Conservation (phyloP, 2,888 invertebrate genomes). For the Pachycephus smyrnensis region DNA sequence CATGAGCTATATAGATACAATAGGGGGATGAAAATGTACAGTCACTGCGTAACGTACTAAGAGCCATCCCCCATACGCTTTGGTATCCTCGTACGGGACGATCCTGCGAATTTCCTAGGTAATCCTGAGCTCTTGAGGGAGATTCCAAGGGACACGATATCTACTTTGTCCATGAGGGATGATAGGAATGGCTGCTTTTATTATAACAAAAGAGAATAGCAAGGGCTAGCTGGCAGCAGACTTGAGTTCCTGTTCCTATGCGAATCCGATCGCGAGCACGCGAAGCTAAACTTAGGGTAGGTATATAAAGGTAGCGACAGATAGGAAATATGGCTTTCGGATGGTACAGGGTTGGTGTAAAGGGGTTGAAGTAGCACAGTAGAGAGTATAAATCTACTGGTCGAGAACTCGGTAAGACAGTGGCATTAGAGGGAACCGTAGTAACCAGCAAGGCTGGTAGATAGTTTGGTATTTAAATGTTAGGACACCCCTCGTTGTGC, state of each 20-base stretch:
- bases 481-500: conserved; percentile 39
- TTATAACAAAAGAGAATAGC: background rate
- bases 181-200: background rate
- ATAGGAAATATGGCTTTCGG: conserved; percentile 59
- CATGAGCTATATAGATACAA: background rate
- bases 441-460: conserved; percentile 41
- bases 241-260: background rate
- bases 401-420: conserved; percentile 39
- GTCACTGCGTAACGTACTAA: background rate
- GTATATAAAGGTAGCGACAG: conserved; percentile 32
- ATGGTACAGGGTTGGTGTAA: conserved; percentile 19
- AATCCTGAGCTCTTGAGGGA: background rate
- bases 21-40: background rate
- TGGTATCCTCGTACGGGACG: background rate
- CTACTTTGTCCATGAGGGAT: background rate
- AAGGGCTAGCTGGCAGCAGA: background rate
- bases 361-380: conserved; percentile 16
- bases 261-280: conserved; percentile 1
- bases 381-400: conserved; percentile 52
- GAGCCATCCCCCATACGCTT: background rate
- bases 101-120: background rate
- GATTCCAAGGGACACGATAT: background rate
- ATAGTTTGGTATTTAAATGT: conserved; percentile 63
- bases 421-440: conserved; percentile 41
- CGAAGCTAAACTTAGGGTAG: background rate